Percentiles rank a stretch among this genome's conserved stretches.
Conservation (phyloP, 92 coral and sea anemone species). For the Ricordea florida region DNA sequence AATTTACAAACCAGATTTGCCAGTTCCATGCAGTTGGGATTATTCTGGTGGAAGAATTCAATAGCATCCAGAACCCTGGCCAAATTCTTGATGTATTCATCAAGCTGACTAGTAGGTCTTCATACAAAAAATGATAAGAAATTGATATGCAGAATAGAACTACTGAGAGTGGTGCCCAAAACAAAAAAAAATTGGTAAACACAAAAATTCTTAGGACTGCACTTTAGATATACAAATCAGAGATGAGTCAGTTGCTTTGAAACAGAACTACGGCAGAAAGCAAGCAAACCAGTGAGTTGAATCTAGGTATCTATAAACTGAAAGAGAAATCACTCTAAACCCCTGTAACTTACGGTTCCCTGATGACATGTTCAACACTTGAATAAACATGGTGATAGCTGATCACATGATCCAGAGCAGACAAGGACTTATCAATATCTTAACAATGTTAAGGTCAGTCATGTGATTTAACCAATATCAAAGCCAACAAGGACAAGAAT, state of each 20-base stretch:
- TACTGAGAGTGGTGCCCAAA: too few relatives aligned
- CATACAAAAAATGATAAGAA: not conserved
- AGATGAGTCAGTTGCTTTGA: too few relatives aligned
- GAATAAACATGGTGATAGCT: conserved; percentile 96
- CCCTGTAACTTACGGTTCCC: conserved; percentile 74
- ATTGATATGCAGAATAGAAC: not conserved
- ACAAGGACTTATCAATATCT: conserved; percentile 88
- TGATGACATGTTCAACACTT: conserved; percentile 91
- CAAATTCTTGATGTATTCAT: conserved; percentile 86
- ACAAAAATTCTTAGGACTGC: too few relatives aligned
- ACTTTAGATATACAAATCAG: too few relatives aligned
- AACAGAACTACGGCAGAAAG: too few relatives aligned
- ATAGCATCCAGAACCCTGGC: conserved; percentile 98
- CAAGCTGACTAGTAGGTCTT: conserved; percentile 90
- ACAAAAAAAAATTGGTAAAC: too few relatives aligned
- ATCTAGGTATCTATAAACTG: too few relatives aligned
- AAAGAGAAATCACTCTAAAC: too few relatives aligned
- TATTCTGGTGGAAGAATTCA: conserved; percentile 93
- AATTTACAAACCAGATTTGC: conserved; percentile 75
- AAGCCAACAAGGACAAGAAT: not conserved
- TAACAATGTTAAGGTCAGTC: conserved; percentile 33
- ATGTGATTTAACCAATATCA: not conserved
- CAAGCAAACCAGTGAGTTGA: not conserved
- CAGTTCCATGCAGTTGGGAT: conserved; percentile 94
- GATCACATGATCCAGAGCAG: conserved; percentile 92